Percentiles rank a stretch among this genome's conserved stretches.
These are phyloP conservation scores for Coptotermes formosanus DNA, from an alignment of 1,140 invertebrate genomes.

Conservation along the genomic window DNA sequence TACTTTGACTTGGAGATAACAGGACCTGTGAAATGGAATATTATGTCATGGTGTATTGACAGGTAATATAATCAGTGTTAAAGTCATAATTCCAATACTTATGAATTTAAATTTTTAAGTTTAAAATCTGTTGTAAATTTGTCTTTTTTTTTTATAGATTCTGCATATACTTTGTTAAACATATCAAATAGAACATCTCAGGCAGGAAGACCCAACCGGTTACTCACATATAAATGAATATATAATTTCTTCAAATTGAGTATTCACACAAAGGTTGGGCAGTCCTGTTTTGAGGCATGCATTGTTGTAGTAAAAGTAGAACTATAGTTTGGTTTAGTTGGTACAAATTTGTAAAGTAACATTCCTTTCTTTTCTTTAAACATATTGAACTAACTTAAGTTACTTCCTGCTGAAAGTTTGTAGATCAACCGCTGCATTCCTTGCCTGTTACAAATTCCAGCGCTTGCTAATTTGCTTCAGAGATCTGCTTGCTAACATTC, in stretches of 20 bases:
- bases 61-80: slow-evolving; percentile 2
- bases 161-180: neutral
- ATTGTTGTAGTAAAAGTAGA: neutral
- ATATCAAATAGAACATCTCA: neutral
- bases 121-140: neutral
- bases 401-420: neutral
- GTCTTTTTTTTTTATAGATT: neutral
- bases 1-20: too few relatives aligned
- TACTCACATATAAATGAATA: neutral
- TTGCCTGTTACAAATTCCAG: neutral
- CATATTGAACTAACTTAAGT: neutral
- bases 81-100: neutral
- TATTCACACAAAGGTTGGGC: neutral
- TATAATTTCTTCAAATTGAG: neutral
- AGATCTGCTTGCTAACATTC: neutral
- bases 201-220: neutral
- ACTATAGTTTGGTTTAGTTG: neutral
- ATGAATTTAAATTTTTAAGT: neutral
- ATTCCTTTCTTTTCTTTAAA: neutral
- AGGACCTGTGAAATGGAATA: neutral
- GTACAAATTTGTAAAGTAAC: neutral
- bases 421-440: neutral
- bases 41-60: neutral
- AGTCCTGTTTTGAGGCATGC: neutral
- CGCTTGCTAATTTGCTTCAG: neutral